phyloP scores from a whole-genome alignment of 2,888 invertebrate species.

The Alentia gelatinosa region DNA sequence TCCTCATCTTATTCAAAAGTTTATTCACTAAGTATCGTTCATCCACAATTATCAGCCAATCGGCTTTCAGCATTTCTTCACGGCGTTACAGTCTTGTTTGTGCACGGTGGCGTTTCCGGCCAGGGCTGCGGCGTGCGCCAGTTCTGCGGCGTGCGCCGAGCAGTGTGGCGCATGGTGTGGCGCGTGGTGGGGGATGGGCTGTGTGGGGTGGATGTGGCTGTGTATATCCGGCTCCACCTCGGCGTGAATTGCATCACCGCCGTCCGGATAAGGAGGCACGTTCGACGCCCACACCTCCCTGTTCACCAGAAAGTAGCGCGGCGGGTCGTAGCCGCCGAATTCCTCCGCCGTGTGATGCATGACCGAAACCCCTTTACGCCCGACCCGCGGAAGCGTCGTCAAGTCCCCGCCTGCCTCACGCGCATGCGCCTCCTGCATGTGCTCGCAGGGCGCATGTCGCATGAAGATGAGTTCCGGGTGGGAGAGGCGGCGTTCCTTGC shows the following conservation, averaged over 20 bases:
- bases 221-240: conserved; percentile 38
- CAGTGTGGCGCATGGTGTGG: conserved; percentile 37
- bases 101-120: not conserved
- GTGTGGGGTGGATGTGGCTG: conserved; percentile 40
- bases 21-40: not conserved
- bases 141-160: conserved; percentile 17
- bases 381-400: not conserved
- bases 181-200: not conserved
- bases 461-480: conserved; percentile 38
- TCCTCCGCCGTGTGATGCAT: not conserved
- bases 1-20: no score
- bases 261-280: conserved; percentile 34
- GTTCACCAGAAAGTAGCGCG: conserved; percentile 41
- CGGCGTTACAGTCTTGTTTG: not conserved
- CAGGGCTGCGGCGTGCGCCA: not conserved
- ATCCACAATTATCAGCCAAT: not conserved
- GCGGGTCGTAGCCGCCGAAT: not conserved
- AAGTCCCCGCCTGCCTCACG: not conserved
- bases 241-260: not conserved
- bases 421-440: not conserved
- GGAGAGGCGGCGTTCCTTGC: conserved; percentile 6
- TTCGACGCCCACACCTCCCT: conserved; percentile 46
- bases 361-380: not conserved
- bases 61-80: not conserved
- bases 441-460: not conserved